A percentile compares a stretch with the other conserved stretches of the same genome.
phyloP scores from a whole-genome alignment of 2,113 vertebrate genomes.

The Piaya cayana region DNA sequence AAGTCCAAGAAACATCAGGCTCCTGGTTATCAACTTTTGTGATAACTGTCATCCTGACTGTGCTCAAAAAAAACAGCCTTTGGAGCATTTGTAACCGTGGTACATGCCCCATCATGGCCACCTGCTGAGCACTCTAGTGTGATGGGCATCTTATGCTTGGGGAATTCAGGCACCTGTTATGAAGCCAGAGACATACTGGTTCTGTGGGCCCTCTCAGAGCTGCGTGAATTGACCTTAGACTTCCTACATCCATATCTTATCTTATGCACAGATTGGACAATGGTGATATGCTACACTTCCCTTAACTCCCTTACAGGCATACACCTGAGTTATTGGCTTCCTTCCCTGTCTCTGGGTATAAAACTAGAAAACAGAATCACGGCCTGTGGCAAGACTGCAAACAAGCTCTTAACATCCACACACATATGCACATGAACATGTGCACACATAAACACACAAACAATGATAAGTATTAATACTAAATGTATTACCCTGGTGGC shows the following conservation, averaged over 20 bases:
- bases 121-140: background rate
- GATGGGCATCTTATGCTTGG: background rate
- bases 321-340: background rate
- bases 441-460: rapidly evolving
- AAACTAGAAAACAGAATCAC: background rate
- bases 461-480: background rate
- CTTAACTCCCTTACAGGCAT: background rate
- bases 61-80: background rate
- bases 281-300: background rate
- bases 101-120: rapidly evolving
- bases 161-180: too few species aligned
- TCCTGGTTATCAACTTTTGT: background rate
- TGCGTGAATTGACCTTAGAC: background rate
- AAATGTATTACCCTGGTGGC: background rate
- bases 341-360: background rate
- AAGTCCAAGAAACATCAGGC: background rate
- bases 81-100: background rate
- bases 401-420: background rate
- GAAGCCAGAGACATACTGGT: background rate
- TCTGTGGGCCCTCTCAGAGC: background rate
- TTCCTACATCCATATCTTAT: background rate
- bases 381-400: background rate
- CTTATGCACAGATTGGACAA: background rate
- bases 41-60: background rate
- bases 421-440: too few species aligned